Evolutionary conservation across 2,797 vertebrate genomes (phyloP).

Genomic region (Echiichthys vipera): DNA sequence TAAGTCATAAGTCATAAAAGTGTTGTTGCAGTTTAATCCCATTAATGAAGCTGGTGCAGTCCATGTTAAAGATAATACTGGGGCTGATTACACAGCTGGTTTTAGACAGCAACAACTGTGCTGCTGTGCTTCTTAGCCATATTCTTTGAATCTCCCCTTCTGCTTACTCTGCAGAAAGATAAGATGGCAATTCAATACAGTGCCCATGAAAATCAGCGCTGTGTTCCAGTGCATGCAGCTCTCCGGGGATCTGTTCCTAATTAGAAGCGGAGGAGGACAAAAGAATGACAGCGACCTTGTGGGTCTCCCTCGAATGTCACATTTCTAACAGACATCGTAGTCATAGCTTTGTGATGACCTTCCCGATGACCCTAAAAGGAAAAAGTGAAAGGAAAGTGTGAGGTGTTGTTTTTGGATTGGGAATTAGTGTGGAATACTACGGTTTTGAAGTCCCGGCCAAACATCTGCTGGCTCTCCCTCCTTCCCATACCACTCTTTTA

Average conservation of each 20-base stretch:
- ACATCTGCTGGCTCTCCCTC: slow-evolving; percentile 80
- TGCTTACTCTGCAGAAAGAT: slow-evolving; percentile 60
- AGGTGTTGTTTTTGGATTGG: slow-evolving; percentile 50
- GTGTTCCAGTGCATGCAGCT: slow-evolving; percentile 19
- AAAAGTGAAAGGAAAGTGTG: slow-evolving; percentile 54
- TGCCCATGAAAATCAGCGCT: slow-evolving; percentile 29
- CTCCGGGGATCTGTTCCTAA: slow-evolving; percentile 56
- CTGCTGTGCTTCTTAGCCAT: slow-evolving; percentile 50
- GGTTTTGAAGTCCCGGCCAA: slow-evolving; percentile 85
- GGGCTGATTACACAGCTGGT: slow-evolving; percentile 23
- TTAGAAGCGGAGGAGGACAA: slow-evolving; percentile 42
- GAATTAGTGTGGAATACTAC: slow-evolving; percentile 62
- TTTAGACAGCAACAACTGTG: slow-evolving; percentile 27
- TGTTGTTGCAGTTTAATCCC: not conserved
- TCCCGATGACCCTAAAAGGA: slow-evolving; percentile 21
- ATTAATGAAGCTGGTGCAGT: slow-evolving; percentile 4
- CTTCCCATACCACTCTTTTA: slow-evolving; percentile 18
- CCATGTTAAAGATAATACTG: slow-evolving; percentile 11
- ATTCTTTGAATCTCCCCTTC: slow-evolving; percentile 40
- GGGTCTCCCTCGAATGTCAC: not conserved
- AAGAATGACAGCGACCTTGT: slow-evolving; percentile 33
- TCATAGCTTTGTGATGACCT: slow-evolving; percentile 8
- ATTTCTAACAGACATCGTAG: slow-evolving; percentile 13
- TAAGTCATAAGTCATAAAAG: not conserved
- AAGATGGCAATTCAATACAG: slow-evolving; percentile 36